Base-by-base conservation (phyloP, 30 jellyfish, hydroid and myxozoan species). In the Rhopilema esculentum region DNA sequence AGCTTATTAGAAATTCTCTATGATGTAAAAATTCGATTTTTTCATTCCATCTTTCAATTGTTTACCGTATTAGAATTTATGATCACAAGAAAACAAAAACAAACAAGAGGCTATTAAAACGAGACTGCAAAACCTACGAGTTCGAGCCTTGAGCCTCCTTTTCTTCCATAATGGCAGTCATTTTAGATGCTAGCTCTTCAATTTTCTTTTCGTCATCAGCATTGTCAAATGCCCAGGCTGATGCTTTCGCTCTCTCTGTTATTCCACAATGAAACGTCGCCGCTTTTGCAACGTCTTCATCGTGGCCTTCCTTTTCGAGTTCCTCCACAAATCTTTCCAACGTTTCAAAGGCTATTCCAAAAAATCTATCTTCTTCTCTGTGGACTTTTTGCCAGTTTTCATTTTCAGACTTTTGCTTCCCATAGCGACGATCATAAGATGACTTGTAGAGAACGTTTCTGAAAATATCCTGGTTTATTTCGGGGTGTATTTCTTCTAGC, bases 281-380 rank as follows among this genome's bases (percentile, higher is more conserved):
- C 28, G 97, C 97, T 52, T 75, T 83, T 0, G 95, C 94, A 57
- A 83, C 95, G 79, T 91, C 85, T 32, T 83, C 91, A 27, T 80
- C 94, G 7, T 70, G 68, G 21, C 67, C 88, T 0, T 77, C 75
- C 62, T 69, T 81, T 83, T 80, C 91, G 0, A 91, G 49, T 0
- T 49, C 64, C 8, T 49, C 31, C 68, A 91, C 66, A 66, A 83
- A 75, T 17, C 53, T 73, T 22, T 62, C 72, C 0, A 91, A 17
- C 49, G 57, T 21, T 15, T 83, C 66, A 24, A 49, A 19, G 8
- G 91, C n/a, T 26, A 30, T 22, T 29, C 71, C 87, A 1, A 30
- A 26, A 65, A 91, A 91, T 19, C 76, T 91, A 25, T 87, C 87
- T 65, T 81, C 92, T 8, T 21, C 67, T 20, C 72, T 74, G 1